Conservation (phyloP, 2,113 vertebrate genomes). For the Rhipidura dahli region DNA sequence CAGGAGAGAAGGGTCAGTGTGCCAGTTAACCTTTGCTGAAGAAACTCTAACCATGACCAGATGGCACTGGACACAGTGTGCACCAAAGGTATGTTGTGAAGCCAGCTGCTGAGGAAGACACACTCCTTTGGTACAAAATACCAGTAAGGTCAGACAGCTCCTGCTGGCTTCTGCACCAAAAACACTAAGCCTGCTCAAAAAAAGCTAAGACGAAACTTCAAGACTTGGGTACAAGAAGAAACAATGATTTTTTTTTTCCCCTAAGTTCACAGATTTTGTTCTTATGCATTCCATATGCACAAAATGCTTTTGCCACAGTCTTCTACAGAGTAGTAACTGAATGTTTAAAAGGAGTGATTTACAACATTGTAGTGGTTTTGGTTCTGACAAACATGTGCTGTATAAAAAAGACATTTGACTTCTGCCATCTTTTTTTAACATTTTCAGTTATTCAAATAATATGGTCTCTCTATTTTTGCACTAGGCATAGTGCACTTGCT, state of each 20-base stretch:
- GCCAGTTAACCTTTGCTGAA: neutral
- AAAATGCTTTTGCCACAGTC: neutral
- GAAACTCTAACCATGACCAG: neutral
- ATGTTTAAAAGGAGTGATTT: neutral
- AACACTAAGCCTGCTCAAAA: neutral
- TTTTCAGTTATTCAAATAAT: neutral
- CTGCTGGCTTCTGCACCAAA: neutral
- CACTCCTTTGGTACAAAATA: neutral
- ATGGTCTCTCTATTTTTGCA: neutral
- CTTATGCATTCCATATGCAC: neutral
- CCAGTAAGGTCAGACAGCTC: neutral
- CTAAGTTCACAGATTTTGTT: neutral
- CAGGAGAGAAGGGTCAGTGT: neutral
- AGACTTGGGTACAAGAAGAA: neutral
- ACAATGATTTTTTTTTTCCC: neutral
- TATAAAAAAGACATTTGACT: neutral
- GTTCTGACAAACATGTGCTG: too few relatives aligned
- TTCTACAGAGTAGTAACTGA: neutral
- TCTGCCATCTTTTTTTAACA: neutral
- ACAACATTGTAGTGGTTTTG: too few relatives aligned
- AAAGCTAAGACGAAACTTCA: neutral
- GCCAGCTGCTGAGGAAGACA: fast-evolving
- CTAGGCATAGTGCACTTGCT: neutral
- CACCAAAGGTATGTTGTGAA: neutral
- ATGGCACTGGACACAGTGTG: too few relatives aligned